Base-by-base conservation (phyloP, 64 coral and sea anemone species). In the Orbicella faveolata region DNA sequence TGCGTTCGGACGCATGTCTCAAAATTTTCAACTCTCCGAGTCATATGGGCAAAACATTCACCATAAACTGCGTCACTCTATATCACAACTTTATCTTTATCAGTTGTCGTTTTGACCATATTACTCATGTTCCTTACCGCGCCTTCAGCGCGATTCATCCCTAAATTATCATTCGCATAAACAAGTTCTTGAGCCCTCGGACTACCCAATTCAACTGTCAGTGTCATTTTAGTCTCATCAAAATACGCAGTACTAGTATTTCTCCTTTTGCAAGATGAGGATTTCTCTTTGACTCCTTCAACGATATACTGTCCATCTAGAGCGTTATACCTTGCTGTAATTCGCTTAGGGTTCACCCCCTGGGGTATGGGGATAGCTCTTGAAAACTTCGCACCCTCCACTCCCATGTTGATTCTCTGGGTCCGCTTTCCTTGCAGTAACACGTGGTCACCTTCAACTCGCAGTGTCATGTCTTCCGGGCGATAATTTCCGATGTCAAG, bases 181-280 rank as follows among this genome's bases (percentile, higher is more conserved):
- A 72, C 64, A 25, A 85, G 82, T 73, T 72, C 41, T 7, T 85
- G 64, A 1, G 63, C 82, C n/a, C 36, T 53, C 1, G 39, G 3
- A n/a, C 23, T 85, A 33, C 84, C 90, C 25, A 92, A 75, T 80
- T 92, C 90, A 10, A 92, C 36, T n/a, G 83, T 79, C 7, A 92
- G 9, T 16, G 78, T 73, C 36, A 92, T 72, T 55, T 73, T 84
- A 15, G 83, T 64, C 30, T 92, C 90, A 11, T 76, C 75, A 33
- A 87, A 92, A 80, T 68, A 87, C 7, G 75, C 90, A 21, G 55
- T 67, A 68, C 68, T 87, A 16, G 61, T 78, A 16, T 37, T 77
- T 18, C 64, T 87, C 2, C 75, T 37, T 15, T 13, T 25, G 20
- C 53, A 68, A 15, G 79, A 37, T 16, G 18, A 16, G 12, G n/a